phyloP scores from a whole-genome alignment of 2,797 vertebrate genomes.

The Pyrocephalus nanus region DNA sequence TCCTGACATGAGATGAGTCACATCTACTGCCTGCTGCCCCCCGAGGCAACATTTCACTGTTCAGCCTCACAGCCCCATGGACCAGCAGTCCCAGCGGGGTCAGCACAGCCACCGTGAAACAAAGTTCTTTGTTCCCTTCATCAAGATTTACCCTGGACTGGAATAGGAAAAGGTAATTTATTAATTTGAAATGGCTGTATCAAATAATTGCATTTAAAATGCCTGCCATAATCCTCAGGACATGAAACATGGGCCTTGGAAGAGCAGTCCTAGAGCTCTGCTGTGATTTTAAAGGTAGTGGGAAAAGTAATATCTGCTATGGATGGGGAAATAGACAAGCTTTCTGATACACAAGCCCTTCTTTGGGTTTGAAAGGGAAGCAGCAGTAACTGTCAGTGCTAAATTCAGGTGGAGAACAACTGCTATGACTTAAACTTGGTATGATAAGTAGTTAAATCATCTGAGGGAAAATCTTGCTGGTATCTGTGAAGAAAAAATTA shows the following conservation, averaged over 20 bases:
- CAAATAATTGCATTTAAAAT: constrained; percentile 31
- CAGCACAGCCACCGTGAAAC: neutral
- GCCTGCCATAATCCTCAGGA: neutral
- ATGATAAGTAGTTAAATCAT: neutral
- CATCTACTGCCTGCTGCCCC: neutral
- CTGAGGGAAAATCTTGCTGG: neutral
- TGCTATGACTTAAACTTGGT: neutral
- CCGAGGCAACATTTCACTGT: neutral
- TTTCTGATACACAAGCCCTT: neutral
- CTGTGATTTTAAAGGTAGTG: neutral
- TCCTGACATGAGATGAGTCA: neutral
- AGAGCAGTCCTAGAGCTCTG: neutral
- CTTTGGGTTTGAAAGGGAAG: neutral
- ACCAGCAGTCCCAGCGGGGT: neutral
- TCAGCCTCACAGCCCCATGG: neutral
- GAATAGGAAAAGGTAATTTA: neutral
- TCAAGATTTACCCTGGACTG: neutral
- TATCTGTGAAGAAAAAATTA: neutral
- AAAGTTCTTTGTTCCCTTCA: neutral
- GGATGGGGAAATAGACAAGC: neutral
- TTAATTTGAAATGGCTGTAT: neutral
- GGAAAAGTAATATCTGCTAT: neutral
- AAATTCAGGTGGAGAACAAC: neutral
- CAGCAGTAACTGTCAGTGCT: neutral
- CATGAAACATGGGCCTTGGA: neutral